Evolutionary conservation across 1,140 invertebrate genomes (phyloP), one percentile per base, ranked within the genome.

Genomic region (Caerostris darwini): DNA sequence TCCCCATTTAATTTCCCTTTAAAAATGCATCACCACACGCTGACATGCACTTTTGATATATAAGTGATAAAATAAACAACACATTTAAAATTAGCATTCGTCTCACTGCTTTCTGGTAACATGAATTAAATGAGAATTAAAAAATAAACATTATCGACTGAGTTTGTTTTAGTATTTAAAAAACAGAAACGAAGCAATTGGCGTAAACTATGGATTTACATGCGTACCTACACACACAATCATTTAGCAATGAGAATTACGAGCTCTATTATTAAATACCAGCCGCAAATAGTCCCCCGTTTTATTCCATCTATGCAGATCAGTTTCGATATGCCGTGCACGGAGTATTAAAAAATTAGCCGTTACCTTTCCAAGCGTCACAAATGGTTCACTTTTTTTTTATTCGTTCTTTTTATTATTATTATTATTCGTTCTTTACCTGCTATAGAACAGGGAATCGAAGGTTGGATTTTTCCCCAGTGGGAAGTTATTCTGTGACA

Each of bases 271-370:
- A 88, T 64, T 88, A 88, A 67, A 88, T 53, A 64, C 12, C 8
- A 14, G n/a, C 34, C 61, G 34, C 57, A 88, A 88, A 64, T 64
- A 88, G 61, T 10, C 14, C 56, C 14, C 56, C 19, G n/a, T 88
- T 88, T 85, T 77, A 90, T 90, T 71, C 88, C 8, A 64, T 19
- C 34, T 90, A 90, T 90, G 88, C 88, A 90, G 88, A 90, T 90
- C 50, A 90, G 54, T 17, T 19, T 90, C 86, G 50, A 88, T 64
- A 88, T 88, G 86, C 86, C 14, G 17, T 53, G 86, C 86, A 88
- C 86, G 86, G 50, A 54, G 58, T 67, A 88, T 88, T 88, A 88
- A 88, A 88, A 88, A 88, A 88, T 50, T 64, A 57, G 50, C 86
- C 86, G n/a, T 58, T 17, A 64, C 59, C 50, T 50, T 19, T 53